These are phyloP conservation scores for Prinia subflava DNA, from an alignment of 2,113 vertebrate genomes.

Conservation along the genomic window DNA sequence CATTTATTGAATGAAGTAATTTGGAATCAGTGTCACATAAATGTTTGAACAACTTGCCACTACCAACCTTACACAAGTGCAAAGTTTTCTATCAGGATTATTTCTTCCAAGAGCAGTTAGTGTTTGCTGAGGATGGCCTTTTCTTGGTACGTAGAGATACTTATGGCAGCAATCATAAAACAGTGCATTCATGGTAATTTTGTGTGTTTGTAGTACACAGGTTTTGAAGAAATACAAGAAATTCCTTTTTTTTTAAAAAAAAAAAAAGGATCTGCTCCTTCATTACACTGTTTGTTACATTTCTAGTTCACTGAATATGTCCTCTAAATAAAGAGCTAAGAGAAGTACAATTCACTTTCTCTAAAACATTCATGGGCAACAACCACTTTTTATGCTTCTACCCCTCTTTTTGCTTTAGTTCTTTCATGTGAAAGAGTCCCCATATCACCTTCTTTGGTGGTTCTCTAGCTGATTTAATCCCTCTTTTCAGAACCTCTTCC, in stretches of 20 bases:
- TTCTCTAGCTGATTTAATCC: neutral
- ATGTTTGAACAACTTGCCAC: neutral
- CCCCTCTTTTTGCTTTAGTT: neutral
- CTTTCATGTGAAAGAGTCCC: neutral
- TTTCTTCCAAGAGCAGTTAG: neutral
- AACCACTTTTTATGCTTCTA: neutral
- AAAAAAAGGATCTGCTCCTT: neutral
- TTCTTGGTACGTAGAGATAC: neutral
- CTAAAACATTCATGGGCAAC: neutral
- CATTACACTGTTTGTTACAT: neutral
- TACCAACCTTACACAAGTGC: neutral
- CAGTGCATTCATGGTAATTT: neutral
- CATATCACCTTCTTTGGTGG: neutral
- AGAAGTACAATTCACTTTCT: neutral
- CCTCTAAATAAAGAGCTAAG: neutral
- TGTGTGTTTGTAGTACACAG: rapidly evolving
- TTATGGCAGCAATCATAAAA: neutral
- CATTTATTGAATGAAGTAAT: neutral
- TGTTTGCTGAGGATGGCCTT: neutral
- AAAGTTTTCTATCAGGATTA: neutral
- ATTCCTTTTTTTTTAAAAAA: neutral
- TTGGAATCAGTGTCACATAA: neutral
- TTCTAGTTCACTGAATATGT: neutral
- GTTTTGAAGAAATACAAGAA: neutral
- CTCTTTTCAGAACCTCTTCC: neutral